Conservation (phyloP, 1,140 invertebrate species). For the Lepidurus arcticus region DNA sequence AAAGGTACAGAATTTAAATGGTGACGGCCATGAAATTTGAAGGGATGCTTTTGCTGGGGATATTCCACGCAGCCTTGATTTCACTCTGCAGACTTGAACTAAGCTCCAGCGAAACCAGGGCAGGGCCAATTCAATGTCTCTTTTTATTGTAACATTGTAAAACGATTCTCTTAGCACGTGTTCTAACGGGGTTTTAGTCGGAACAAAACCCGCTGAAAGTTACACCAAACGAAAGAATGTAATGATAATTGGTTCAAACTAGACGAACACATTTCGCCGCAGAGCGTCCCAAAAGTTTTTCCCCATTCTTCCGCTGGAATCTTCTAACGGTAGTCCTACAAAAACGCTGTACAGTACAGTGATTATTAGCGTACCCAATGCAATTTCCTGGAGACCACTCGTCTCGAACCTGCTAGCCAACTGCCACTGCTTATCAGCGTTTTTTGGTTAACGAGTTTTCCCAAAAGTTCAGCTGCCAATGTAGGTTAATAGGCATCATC, state of each 20-base stretch:
- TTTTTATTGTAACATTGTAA: not conserved
- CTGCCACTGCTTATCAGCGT: not conserved
- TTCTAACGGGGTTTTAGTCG: not conserved
- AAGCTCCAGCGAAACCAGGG: not conserved
- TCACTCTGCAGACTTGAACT: not conserved
- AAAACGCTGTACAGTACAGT: not conserved
- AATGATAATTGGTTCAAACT: no score
- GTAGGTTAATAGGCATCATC: no score
- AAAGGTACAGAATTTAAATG: no score
- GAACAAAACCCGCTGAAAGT: not conserved
- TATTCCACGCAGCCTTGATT: constrained; percentile 1
- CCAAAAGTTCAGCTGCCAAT: not conserved
- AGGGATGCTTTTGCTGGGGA: not conserved
- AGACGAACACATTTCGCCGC: no score
- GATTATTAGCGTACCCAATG: not conserved
- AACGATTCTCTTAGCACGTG: not conserved
- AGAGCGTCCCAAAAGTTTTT: no score
- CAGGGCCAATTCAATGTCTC: not conserved
- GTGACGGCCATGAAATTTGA: no score
- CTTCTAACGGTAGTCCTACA: no score
- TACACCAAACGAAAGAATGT: not conserved
- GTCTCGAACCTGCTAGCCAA: not conserved
- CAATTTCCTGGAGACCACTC: not conserved
- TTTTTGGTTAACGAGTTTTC: not conserved
- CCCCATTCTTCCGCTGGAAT: no score